A percentile compares a stretch with the other conserved stretches of the same genome.
Conservation (phyloP, 1,140 invertebrate genomes). For the Phymastichus coffea region DNA sequence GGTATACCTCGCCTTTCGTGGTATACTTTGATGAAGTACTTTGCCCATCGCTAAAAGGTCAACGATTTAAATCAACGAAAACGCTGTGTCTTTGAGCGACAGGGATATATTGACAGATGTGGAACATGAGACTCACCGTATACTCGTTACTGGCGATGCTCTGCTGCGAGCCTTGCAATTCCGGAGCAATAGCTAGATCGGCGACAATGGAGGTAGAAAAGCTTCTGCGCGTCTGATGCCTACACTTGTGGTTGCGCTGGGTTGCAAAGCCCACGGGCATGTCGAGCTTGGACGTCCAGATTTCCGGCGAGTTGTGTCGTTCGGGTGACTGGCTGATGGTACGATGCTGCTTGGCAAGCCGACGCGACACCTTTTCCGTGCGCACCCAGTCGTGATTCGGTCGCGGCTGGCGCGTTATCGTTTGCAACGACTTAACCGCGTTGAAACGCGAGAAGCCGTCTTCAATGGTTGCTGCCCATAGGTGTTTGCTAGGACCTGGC, state of each 20-base stretch:
- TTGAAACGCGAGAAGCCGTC: constrained; percentile 42
- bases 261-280: constrained; percentile 35
- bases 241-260: constrained; percentile 40
- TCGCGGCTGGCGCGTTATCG: constrained; percentile 43
- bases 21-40: too few species aligned
- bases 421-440: constrained; percentile 40
- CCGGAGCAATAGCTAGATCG: constrained; percentile 40
- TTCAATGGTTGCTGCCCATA: constrained; percentile 42
- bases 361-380: constrained; percentile 42
- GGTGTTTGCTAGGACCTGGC: constrained; percentile 39
- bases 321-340: constrained; percentile 43
- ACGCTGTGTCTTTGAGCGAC: too few species aligned
- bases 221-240: constrained; percentile 43
- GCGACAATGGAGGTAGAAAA: constrained; percentile 48
- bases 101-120: too few species aligned
- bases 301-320: constrained; percentile 33
- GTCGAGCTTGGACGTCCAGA: constrained; percentile 41
- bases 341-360: constrained; percentile 44
- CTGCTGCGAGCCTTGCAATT: constrained; percentile 44
- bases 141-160: constrained; percentile 45
- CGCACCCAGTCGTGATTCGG: constrained; percentile 48
- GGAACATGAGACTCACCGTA: constrained; percentile 37
- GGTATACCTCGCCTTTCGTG: too few species aligned
- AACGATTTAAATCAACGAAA: too few species aligned
- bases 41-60: too few species aligned